Evolutionary conservation across 2,888 invertebrate genomes (phyloP).

Genomic region (Agrotis segetum): DNA sequence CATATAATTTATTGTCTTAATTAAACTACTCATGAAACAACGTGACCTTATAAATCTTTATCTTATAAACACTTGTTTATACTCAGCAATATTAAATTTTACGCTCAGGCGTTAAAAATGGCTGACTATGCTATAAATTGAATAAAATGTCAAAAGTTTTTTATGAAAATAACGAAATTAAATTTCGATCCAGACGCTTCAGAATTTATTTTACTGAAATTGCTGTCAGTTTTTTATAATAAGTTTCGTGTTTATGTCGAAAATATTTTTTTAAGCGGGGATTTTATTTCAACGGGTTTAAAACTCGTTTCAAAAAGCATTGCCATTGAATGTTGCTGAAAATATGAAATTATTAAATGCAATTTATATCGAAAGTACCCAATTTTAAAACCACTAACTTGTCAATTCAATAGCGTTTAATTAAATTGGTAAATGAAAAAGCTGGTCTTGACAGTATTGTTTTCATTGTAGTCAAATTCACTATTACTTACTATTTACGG

Average conservation of each 20-base stretch:
- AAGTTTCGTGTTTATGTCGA: not conserved
- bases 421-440: not conserved
- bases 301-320: too few species aligned
- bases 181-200: conserved; percentile 17
- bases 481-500: not conserved
- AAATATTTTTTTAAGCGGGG: not conserved
- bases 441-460: not conserved
- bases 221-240: conserved; percentile 12
- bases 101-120: conserved; percentile 1
- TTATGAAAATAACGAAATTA: conserved; percentile 26
- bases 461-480: not conserved
- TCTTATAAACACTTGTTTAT: conserved; percentile 17
- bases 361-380: too few species aligned
- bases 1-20: too few species aligned
- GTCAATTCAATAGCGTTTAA: not conserved
- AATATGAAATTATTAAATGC: not conserved
- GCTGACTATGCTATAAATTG: conserved; percentile 16
- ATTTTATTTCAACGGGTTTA: not conserved
- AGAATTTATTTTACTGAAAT: conserved; percentile 20
- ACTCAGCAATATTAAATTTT: conserved; percentile 12
- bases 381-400: not conserved
- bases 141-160: conserved; percentile 27
- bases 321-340: too few species aligned
- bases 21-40: too few species aligned
- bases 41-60: not conserved